These are phyloP conservation scores for Corynorhinus townsendii DNA, from an alignment of 2,113 vertebrate genomes.

Conservation along the genomic window DNA sequence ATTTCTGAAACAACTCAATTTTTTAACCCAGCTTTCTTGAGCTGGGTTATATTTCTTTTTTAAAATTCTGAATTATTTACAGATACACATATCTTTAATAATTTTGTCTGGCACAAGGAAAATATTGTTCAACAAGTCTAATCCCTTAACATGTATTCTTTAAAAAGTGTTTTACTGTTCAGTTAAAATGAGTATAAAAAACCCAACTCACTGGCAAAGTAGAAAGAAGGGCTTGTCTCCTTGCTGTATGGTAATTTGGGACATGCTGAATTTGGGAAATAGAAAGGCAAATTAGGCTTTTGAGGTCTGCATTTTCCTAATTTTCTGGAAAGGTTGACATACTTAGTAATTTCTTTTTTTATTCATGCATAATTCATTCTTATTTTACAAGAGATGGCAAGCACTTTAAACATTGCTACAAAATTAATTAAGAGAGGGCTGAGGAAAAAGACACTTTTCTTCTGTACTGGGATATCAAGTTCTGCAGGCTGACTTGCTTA, in stretches of 20 bases:
- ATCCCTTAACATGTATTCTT: slow-evolving; percentile 79
- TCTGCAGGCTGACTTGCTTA: slow-evolving; percentile 49
- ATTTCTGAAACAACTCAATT: slow-evolving; percentile 53
- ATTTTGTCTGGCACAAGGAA: slow-evolving; percentile 81
- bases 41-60: slow-evolving; percentile 35
- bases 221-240: slow-evolving; percentile 91
- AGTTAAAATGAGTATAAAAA: slow-evolving; percentile 87
- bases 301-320: slow-evolving; percentile 78
- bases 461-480: slow-evolving; percentile 32
- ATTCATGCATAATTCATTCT: slow-evolving; percentile 77
- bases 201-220: slow-evolving; percentile 90
- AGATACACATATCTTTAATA: slow-evolving; percentile 38
- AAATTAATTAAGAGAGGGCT: slow-evolving; percentile 46
- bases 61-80: slow-evolving; percentile 35
- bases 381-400: slow-evolving; percentile 67
- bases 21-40: slow-evolving; percentile 57
- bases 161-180: slow-evolving; percentile 82
- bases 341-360: slow-evolving; percentile 58
- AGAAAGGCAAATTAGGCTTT: slow-evolving; percentile 88
- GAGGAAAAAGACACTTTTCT: slow-evolving; percentile 51
- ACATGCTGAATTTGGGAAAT: slow-evolving; percentile 90
- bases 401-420: slow-evolving; percentile 70
- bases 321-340: slow-evolving; percentile 81
- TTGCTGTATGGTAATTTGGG: slow-evolving; percentile 91
- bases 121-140: slow-evolving; percentile 76